Conservation (phyloP, 2,888 invertebrate species). For the Dynastes maya region DNA sequence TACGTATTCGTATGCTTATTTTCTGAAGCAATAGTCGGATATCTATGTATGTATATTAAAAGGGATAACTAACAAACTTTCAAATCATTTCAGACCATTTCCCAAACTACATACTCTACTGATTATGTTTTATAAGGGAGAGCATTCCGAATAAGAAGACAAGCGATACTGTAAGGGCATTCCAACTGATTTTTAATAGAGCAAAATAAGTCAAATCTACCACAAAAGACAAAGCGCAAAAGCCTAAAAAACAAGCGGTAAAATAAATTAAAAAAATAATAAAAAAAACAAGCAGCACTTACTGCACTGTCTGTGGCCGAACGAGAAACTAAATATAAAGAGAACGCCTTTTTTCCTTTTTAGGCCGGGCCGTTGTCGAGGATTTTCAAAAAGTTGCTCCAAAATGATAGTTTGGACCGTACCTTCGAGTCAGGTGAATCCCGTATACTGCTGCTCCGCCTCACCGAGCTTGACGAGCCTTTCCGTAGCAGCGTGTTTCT, state of each 20-base stretch:
- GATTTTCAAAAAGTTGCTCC: slow-evolving; percentile 79
- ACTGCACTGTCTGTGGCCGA: slow-evolving; percentile 66
- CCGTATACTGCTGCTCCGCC: slow-evolving; percentile 66
- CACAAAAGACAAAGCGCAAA: slow-evolving; percentile 49
- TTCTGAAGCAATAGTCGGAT: not conserved
- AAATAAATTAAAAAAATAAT: slow-evolving; percentile 57
- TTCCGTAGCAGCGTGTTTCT: slow-evolving; percentile 62
- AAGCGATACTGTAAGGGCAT: slow-evolving; percentile 37
- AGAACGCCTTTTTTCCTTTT: slow-evolving; percentile 60
- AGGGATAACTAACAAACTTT: slow-evolving; percentile 2
- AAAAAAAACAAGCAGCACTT: slow-evolving; percentile 69
- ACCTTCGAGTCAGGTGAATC: slow-evolving; percentile 77
- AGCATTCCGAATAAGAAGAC: not conserved
- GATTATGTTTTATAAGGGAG: not conserved
- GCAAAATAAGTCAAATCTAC: slow-evolving; percentile 26
- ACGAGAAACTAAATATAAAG: slow-evolving; percentile 65
- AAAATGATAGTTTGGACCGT: slow-evolving; percentile 81
- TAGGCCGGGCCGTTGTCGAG: slow-evolving; percentile 73
- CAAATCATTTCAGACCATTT: not conserved
- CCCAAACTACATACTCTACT: slow-evolving; percentile 7
- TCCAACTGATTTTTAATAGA: slow-evolving; percentile 30
- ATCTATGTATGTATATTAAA: not conserved
- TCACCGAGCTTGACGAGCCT: slow-evolving; percentile 59
- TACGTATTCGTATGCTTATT: too few relatives aligned
- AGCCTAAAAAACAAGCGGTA: slow-evolving; percentile 58